These are phyloP conservation scores for Deroplatys truncata DNA, from an alignment of 2,888 invertebrate species.

Conservation along the genomic window DNA sequence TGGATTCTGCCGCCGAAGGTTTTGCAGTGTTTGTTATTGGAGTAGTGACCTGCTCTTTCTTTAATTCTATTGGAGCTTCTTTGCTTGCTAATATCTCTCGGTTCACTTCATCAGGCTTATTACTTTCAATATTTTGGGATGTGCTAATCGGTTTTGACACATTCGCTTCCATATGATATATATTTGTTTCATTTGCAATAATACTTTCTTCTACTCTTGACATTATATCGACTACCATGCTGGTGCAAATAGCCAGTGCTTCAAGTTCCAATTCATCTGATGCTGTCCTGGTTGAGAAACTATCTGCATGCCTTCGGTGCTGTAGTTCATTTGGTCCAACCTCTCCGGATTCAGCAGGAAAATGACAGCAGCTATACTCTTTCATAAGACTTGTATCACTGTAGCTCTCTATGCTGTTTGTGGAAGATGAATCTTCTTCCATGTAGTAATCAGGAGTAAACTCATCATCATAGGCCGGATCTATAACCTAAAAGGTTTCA, in stretches of 20 bases:
- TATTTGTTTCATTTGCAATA: not conserved
- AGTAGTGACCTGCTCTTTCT: not conserved
- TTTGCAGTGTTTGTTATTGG: not conserved
- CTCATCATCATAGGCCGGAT: not conserved
- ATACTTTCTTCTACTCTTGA: not conserved
- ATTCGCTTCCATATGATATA: not conserved
- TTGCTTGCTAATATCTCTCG: not conserved
- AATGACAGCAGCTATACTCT: too few species aligned
- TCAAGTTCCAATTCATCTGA: not conserved
- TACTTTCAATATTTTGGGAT: not conserved
- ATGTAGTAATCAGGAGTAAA: not conserved
- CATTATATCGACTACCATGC: not conserved
- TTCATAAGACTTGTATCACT: not conserved
- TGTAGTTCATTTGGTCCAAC: not conserved
- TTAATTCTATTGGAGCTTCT: not conserved
- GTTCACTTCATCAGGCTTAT: not conserved
- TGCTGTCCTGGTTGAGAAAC: too few species aligned
- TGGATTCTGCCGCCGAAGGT: not conserved
- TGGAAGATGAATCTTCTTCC: not conserved
- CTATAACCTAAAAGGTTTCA: not conserved
- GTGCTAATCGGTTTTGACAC: not conserved
- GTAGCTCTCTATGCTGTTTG: not conserved
- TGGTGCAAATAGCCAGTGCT: not conserved
- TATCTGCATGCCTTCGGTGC: too few species aligned
- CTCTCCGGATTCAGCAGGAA: not conserved